Base-by-base conservation (phyloP, 2,113 vertebrate species). In the Machaerirhynchus nigripectus region DNA sequence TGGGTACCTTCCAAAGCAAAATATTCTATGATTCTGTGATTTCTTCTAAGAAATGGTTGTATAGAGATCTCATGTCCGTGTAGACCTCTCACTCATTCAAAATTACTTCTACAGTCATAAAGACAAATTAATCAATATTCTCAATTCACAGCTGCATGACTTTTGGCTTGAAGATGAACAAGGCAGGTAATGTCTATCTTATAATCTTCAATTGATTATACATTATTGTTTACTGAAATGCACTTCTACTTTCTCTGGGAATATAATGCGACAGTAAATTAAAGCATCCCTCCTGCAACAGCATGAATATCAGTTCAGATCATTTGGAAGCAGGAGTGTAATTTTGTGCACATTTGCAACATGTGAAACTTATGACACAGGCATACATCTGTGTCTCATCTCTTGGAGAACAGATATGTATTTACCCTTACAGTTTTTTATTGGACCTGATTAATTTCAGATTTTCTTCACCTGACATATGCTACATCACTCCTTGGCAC, bases 301-400 rank as follows among this genome's bases (percentile, higher is more conserved):
- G 30, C 27, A 47, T 42, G 47, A 65, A 31, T 30, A 22, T 70
- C 35, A 63, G 13, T 47, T 83, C 42, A 44, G 53, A 63, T 39
- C 3, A 59, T 40, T 68, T 80, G n/a, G 28, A 81, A 84, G 26
- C 1, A 55, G 15, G 27, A 84, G 35, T 30, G 19, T 17, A 49
- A 76, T 68, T 84, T 49, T 3, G 1, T 33, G 9, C 15, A 33
- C 3, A 35, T 57, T 81, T 59, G 21, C 16, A 64, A 33, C 8
- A 50, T 4, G 13, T 4, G 5, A n/a, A 70, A 26, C 20, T 37
- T n/a, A 12, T 11, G 27, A 63, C 26, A 75, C 20, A 67, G 40
- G 2, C 2, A 15, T n/a, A 31, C 0, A 1, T 68, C 60, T 50
- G 10, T 55, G n/a, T 20, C 30, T 71, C 22, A 13, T 60, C 26